Base-by-base conservation (phyloP, 2,888 invertebrate genomes). In the Aphodius sticticus region DNA sequence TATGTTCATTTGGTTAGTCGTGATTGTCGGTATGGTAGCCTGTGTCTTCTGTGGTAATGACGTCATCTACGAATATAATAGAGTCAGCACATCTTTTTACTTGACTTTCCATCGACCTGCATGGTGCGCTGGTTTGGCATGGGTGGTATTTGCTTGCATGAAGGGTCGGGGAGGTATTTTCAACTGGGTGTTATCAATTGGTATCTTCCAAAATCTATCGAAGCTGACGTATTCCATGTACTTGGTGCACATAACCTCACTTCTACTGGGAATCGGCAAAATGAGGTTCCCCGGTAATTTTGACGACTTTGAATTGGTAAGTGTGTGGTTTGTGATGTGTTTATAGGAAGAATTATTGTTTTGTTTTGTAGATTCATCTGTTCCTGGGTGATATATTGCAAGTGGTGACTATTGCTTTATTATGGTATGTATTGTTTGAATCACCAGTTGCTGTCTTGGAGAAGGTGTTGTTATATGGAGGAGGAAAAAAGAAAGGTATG, bases 221-320 rank as follows among this genome's bases (percentile, higher is more conserved):
- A 89, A 91, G 14, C 87, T 93, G 12, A 91, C 92, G 0, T 92
- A 91, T 82, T 91, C 91, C 7, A 89, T 92, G 86, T 93, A 91
- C 82, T 84, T 92, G 9, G 83, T 91, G 0, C 92, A 92, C 84
- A 84, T 90, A 12, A 87, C 90, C 0, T 85, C 91, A 76, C 81
- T 85, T 15, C 69, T 83, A 4, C 74, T 84, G 9, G 83, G 82
- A 53, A 76, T 84, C 16, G 87, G 83, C 6, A 79, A 81, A 71
- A 78, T 82, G 16, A 79, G 86, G 79, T 84, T 83, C 35, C 82
- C 84, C 12, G 81, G 81, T 36, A 84, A 86, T 77, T 84, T 86
- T 53, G 81, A 79, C 6, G 84, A 87, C 81, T 85, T 85, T 71
- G 81, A 82, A 80, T 83, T 85, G 81, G 88, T 88, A 83, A 83